These are phyloP conservation scores for Neotoma lepida DNA, from an alignment of 2,113 vertebrate species.

Conservation along the genomic window DNA sequence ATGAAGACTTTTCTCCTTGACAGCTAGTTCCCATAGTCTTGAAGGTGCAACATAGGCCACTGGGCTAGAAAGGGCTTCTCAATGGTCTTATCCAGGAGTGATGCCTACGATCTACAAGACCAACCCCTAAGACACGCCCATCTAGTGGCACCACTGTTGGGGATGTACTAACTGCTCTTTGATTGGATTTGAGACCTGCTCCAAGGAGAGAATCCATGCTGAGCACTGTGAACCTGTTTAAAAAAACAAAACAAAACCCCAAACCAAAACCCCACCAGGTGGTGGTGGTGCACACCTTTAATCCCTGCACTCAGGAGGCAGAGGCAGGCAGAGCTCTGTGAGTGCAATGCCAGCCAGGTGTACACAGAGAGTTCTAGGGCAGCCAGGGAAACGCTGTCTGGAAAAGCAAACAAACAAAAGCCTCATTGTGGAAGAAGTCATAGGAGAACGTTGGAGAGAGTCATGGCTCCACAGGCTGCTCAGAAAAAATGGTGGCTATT, in stretches of 20 bases:
- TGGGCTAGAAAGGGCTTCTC: neutral
- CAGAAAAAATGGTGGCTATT: neutral
- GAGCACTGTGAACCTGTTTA: neutral
- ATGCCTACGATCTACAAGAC: neutral
- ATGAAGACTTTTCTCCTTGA: neutral
- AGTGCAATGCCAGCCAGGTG: neutral
- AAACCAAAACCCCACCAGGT: fast-evolving
- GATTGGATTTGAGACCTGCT: neutral
- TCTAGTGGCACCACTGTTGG: too few species aligned
- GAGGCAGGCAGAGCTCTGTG: neutral
- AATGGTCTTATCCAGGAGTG: neutral
- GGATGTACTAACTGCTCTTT: neutral
- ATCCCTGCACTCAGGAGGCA: neutral
- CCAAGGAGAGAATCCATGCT: neutral
- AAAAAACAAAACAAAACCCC: too few species aligned
- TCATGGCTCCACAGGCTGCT: neutral
- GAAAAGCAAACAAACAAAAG: neutral
- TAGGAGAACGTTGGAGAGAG: neutral
- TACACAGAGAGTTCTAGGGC: neutral
- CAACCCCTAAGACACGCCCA: neutral
- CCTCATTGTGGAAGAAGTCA: neutral
- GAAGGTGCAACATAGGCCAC: too few species aligned
- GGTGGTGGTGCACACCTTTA: neutral
- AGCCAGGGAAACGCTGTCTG: neutral
- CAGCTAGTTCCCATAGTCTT: neutral